Evolutionary conservation across 2,113 vertebrate species (phyloP).

Genomic region (Promerops cafer): DNA sequence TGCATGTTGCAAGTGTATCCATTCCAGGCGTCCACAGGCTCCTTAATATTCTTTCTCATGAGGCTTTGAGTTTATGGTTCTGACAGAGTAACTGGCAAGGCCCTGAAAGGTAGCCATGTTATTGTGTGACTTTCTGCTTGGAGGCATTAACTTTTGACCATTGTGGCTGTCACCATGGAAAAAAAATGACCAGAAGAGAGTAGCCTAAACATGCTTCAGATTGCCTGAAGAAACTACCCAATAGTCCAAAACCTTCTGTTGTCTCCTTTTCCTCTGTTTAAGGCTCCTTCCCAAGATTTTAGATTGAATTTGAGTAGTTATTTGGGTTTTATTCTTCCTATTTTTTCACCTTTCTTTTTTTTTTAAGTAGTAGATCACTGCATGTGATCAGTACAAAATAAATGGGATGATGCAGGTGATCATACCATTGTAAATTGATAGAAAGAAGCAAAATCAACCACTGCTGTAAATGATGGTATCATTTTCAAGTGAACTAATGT

Average conservation of each 20-base stretch:
- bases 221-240: neutral
- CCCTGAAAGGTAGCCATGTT: neutral
- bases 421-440: neutral
- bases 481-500: neutral
- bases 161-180: neutral
- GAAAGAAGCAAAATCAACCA: neutral
- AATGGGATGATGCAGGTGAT: neutral
- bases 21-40: neutral
- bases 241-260: neutral
- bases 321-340: neutral
- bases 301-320: neutral
- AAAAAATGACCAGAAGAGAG: neutral
- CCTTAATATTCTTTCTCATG: neutral
- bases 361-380: neutral
- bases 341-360: neutral
- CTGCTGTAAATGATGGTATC: neutral
- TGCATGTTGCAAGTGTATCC: neutral
- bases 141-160: neutral
- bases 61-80: neutral
- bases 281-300: neutral
- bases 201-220: neutral
- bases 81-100: neutral
- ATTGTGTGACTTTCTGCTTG: neutral
- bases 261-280: neutral
- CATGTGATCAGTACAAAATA: neutral